phyloP scores from a whole-genome alignment of 2,113 vertebrate genomes.

The Agelaius tricolor region DNA sequence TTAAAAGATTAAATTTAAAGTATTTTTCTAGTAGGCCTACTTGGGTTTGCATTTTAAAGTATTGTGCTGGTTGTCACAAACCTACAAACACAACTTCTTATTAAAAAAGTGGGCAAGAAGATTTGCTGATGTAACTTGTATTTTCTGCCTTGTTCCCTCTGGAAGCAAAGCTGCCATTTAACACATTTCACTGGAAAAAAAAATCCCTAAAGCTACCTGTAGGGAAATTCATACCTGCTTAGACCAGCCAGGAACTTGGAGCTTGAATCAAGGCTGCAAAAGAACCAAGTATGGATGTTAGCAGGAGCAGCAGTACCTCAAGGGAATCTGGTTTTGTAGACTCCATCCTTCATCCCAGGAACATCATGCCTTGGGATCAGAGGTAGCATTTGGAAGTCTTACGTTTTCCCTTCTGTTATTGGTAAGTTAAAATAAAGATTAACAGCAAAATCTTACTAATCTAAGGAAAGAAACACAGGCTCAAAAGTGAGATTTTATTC shows the following conservation, averaged over 20 bases:
- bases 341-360: background rate
- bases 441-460: background rate
- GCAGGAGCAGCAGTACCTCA: background rate
- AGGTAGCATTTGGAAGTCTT: background rate
- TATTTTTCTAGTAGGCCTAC: background rate
- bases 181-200: background rate
- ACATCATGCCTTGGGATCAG: background rate
- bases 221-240: background rate
- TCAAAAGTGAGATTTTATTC: slow-evolving; percentile 79
- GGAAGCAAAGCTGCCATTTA: background rate
- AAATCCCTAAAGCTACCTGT: background rate
- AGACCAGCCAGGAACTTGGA: background rate
- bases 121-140: background rate
- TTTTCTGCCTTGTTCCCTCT: background rate
- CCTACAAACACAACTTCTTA: background rate
- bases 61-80: background rate
- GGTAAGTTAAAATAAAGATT: background rate
- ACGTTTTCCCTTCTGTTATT: background rate
- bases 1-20: background rate
- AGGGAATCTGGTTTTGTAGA: background rate
- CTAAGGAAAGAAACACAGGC: slow-evolving; percentile 28
- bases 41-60: background rate
- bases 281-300: background rate
- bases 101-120: background rate
- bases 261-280: background rate